A percentile compares a stretch with the other conserved stretches of the same genome.
Evolutionary conservation across 2,888 invertebrate species (phyloP).

Genomic region (Eurytoma californica): DNA sequence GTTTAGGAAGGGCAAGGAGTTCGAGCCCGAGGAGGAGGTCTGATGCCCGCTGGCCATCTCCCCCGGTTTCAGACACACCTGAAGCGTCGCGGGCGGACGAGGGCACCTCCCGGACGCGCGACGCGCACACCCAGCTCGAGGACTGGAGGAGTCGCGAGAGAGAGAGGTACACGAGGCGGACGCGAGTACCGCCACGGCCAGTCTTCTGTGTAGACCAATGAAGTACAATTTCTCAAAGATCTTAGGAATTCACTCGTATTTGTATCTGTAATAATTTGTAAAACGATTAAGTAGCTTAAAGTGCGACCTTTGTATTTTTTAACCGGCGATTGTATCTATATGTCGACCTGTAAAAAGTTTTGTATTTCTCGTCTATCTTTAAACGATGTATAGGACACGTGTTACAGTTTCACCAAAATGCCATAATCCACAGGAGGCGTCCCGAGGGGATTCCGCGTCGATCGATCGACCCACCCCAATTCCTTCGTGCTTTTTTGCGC

Average conservation of each 20-base stretch:
- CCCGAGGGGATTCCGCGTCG: slow-evolving; percentile 9
- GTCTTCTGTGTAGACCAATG: slow-evolving; percentile 43
- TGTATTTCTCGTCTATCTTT: slow-evolving; percentile 23
- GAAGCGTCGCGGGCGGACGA: neutral
- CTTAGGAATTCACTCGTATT: slow-evolving; percentile 40
- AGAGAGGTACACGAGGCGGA: neutral
- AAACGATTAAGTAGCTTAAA: slow-evolving; percentile 21
- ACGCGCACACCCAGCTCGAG: neutral
- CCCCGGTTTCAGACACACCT: neutral
- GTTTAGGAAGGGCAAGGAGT: slow-evolving; percentile 58
- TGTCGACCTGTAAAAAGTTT: slow-evolving; percentile 44
- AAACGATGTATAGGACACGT: slow-evolving; percentile 51
- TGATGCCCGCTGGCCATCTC: slow-evolving; percentile 51
- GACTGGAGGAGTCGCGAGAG: slow-evolving; percentile 6
- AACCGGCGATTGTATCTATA: slow-evolving; percentile 24
- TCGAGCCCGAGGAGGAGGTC: slow-evolving; percentile 63
- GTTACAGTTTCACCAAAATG: slow-evolving; percentile 55
- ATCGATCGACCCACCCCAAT: neutral
- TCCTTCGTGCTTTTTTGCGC: neutral
- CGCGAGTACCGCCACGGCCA: slow-evolving; percentile 20
- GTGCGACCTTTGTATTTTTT: slow-evolving; percentile 38
- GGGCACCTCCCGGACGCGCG: too few species aligned
- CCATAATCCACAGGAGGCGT: slow-evolving; percentile 38
- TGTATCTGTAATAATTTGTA: slow-evolving; percentile 45
- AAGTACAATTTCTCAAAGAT: slow-evolving; percentile 43